Conservation (phyloP, 1,140 invertebrate species). For the Galleria mellonella region DNA sequence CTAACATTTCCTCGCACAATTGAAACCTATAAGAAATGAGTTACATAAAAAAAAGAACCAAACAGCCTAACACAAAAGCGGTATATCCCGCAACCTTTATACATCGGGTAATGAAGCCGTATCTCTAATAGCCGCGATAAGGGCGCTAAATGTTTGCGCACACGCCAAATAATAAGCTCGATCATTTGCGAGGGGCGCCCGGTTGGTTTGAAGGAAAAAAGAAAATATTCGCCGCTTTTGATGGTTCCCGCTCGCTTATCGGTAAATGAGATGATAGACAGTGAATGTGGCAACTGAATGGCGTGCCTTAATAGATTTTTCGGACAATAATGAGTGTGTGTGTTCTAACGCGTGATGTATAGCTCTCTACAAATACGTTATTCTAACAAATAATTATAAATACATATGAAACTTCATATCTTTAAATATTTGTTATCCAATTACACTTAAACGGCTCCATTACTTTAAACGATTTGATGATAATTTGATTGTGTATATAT, state of each 20-base stretch:
- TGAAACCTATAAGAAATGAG: too few species aligned
- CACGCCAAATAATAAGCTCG: constrained; percentile 71
- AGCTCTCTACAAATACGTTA: not conserved
- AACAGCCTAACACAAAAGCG: constrained; percentile 38
- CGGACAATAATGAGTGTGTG: constrained; percentile 2
- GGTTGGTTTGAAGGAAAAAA: constrained; percentile 33
- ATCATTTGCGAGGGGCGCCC: constrained; percentile 48
- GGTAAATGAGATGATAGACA: constrained; percentile 24
- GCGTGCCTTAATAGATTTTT: constrained; percentile 8
- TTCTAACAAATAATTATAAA: too few species aligned
- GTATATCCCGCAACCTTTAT: constrained; percentile 28
- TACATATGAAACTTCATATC: too few species aligned
- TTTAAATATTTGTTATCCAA: too few species aligned
- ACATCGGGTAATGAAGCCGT: constrained; percentile 63
- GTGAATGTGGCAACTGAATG: constrained; percentile 51
- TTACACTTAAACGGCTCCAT: too few species aligned
- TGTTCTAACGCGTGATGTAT: constrained; percentile 16
- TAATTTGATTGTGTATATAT: too few species aligned
- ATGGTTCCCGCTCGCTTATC: constrained; percentile 37
- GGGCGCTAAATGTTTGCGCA: constrained; percentile 69
- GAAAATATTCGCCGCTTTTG: constrained; percentile 22
- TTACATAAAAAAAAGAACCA: constrained; percentile 22
- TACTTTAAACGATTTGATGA: too few species aligned
- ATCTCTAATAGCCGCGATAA: constrained; percentile 69
- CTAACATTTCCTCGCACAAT: not conserved